A percentile compares a stretch with the other conserved stretches of the same genome.
phyloP scores from a whole-genome alignment of 1,140 invertebrate genomes.

The Pissodes strobi region DNA sequence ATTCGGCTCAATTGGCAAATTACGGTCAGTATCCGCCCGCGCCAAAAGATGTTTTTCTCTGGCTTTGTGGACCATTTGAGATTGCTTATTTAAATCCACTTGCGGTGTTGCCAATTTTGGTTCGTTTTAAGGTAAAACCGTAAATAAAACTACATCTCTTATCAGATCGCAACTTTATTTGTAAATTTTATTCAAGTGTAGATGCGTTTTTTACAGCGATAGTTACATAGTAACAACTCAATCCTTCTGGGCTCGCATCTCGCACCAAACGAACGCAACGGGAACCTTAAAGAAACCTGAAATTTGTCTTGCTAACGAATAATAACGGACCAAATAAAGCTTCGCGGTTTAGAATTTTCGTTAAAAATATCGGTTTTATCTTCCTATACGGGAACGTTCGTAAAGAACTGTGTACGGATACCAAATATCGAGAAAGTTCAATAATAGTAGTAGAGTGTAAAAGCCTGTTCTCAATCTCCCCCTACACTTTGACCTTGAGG shows the following conservation, averaged over 20 bases:
- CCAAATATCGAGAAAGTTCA: too few relatives aligned
- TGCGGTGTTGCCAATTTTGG: too few relatives aligned
- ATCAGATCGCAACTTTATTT: slow-evolving; percentile 64
- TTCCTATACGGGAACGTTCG: too few relatives aligned
- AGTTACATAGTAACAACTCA: slow-evolving; percentile 70
- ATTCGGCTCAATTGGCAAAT: slow-evolving; percentile 10
- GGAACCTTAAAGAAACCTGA: neutral
- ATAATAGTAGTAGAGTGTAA: too few relatives aligned
- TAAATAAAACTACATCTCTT: slow-evolving; percentile 18
- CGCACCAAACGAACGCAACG: slow-evolving; percentile 14
- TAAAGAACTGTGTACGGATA: too few relatives aligned
- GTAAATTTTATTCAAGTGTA: slow-evolving; percentile 61
- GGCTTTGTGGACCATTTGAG: too few relatives aligned
- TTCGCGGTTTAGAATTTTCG: slow-evolving; percentile 1
- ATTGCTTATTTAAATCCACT: too few relatives aligned
- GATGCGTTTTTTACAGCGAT: slow-evolving; percentile 59
- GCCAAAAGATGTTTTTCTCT: slow-evolving; percentile 5
- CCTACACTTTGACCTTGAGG: too few relatives aligned
- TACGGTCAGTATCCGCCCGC: neutral
- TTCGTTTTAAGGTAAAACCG: too few relatives aligned
- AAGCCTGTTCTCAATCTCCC: too few relatives aligned
- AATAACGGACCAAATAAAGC: neutral
- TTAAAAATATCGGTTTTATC: neutral
- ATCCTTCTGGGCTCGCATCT: slow-evolving; percentile 33
- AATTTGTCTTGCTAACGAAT: neutral